A percentile compares a stretch with the other conserved stretches of the same genome.
These are phyloP conservation scores for Rhinoraja longicauda DNA, from an alignment of 2,797 vertebrate genomes.

Conservation along the genomic window DNA sequence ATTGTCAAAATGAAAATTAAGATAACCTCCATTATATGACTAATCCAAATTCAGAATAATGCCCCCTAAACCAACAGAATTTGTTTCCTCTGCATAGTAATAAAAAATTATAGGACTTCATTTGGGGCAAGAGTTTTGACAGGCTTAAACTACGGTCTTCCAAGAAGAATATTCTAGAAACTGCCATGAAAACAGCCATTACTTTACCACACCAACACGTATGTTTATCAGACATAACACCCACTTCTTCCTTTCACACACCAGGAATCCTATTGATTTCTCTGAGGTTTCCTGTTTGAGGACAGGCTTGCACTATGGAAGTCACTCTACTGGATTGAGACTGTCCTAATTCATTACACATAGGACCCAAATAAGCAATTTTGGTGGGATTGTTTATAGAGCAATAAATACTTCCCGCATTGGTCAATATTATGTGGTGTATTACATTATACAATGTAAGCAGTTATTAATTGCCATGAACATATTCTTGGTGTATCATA, in stretches of 20 bases:
- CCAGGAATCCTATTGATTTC: constrained; percentile 29
- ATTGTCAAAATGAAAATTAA: background rate
- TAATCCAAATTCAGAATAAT: background rate
- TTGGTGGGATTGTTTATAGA: constrained; percentile 33
- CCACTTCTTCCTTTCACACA: constrained; percentile 32
- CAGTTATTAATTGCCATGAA: constrained; percentile 22
- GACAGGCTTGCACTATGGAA: background rate
- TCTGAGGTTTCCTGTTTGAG: constrained; percentile 34
- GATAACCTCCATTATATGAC: background rate
- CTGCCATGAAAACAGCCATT: background rate
- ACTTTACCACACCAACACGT: background rate
- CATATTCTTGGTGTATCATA: constrained; percentile 8
- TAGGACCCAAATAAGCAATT: constrained; percentile 20
- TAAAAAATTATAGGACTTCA: background rate
- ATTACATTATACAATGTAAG: constrained; percentile 26
- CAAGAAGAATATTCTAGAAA: background rate
- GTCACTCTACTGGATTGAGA: constrained; percentile 25
- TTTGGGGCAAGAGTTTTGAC: background rate
- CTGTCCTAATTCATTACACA: constrained; percentile 1
- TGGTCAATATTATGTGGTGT: constrained; percentile 12
- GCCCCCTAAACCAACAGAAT: background rate
- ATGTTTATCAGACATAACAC: constrained; percentile 26
- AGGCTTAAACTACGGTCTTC: background rate
- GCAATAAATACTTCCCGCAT: constrained; percentile 25
- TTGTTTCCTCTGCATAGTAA: background rate